phyloP scores from a whole-genome alignment of 2,113 vertebrate species.

The Cyanoramphus novaezelandiae region DNA sequence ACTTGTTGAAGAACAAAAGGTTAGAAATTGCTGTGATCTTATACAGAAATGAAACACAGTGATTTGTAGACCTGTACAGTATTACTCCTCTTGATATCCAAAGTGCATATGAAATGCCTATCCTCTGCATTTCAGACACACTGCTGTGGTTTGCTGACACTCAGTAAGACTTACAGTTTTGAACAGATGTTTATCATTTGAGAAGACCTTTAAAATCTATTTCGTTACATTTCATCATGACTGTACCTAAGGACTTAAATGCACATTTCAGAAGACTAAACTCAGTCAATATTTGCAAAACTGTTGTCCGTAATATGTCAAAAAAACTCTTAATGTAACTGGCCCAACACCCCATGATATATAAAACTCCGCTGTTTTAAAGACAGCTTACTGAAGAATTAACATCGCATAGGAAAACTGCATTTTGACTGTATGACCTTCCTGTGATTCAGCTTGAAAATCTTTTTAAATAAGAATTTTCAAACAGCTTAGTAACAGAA shows the following conservation, averaged over 20 bases:
- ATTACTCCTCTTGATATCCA: background rate
- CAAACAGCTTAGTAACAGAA: constrained; percentile 67
- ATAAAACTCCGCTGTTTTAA: background rate
- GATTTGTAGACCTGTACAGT: background rate
- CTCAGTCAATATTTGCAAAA: background rate
- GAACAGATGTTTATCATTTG: background rate
- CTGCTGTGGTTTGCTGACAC: background rate
- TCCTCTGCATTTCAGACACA: background rate
- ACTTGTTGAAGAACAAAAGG: background rate
- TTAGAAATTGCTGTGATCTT: background rate
- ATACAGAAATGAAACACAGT: background rate
- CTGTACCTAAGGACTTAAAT: background rate
- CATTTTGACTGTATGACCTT: constrained; percentile 26
- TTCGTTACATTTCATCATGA: background rate
- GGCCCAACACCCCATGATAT: background rate
- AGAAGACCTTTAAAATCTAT: background rate
- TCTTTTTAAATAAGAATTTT: constrained; percentile 54
- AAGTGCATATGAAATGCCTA: background rate
- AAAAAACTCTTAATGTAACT: background rate
- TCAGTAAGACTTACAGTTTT: background rate
- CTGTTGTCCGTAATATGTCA: background rate
- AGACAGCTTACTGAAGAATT: constrained; percentile 36
- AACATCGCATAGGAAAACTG: background rate
- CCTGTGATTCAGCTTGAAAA: constrained; percentile 47
- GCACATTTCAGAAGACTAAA: background rate